Conservation (phyloP, 2,113 vertebrate species). For the Catharus fuscescens region DNA sequence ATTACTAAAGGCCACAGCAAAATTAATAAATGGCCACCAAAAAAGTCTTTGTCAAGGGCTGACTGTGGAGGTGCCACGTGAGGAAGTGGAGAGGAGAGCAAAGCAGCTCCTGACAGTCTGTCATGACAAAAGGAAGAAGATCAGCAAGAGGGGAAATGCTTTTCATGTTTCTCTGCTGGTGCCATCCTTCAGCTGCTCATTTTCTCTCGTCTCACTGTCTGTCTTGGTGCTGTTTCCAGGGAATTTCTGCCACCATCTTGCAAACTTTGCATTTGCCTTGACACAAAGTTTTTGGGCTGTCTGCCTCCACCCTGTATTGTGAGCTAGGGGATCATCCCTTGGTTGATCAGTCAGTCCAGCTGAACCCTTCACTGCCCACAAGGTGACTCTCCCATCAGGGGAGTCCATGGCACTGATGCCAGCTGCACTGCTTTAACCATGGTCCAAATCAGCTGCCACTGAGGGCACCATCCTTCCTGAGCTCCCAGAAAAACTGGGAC, state of each 20-base stretch:
- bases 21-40: slow-evolving; percentile 49
- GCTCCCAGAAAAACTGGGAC: background rate
- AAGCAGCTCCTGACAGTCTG: background rate
- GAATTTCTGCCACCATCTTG: background rate
- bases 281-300: background rate
- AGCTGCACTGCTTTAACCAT: background rate
- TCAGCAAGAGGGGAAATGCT: background rate
- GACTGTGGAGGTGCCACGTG: background rate
- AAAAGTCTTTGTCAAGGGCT: background rate
- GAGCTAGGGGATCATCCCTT: background rate
- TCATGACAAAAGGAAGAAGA: background rate
- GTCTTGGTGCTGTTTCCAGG: background rate
- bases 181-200: background rate
- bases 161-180: background rate
- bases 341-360: background rate
- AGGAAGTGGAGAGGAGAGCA: background rate
- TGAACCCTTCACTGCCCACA: background rate
- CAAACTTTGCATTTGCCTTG: background rate
- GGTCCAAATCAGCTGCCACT: background rate
- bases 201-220: background rate
- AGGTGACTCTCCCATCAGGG: background rate
- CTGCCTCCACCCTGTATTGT: background rate
- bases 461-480: background rate
- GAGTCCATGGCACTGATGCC: background rate
- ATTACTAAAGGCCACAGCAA: slow-evolving; percentile 39